Percentiles rank a stretch among this genome's conserved stretches.
Evolutionary conservation across 2,888 invertebrate genomes (phyloP).

Genomic region (Formica aserva): DNA sequence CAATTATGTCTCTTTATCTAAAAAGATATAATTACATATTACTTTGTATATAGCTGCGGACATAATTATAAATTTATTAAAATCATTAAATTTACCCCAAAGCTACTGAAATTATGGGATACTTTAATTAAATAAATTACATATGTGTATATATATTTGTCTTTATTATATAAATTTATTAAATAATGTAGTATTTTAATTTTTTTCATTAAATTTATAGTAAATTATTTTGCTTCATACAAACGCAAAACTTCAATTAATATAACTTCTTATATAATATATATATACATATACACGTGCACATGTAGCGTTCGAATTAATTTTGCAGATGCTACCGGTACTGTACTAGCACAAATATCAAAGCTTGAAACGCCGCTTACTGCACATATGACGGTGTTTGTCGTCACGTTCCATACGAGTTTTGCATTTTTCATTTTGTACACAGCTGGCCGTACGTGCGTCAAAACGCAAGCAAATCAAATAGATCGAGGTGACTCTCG

Average conservation of each 20-base stretch:
- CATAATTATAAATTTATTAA: conserved; percentile 12
- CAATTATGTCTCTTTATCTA: background rate
- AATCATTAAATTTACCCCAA: background rate
- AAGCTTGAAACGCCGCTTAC: conserved; percentile 28
- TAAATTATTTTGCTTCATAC: background rate
- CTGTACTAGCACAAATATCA: conserved; percentile 22
- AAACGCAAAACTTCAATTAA: conserved; percentile 2
- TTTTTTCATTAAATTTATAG: background rate
- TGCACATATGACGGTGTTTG: conserved; percentile 59
- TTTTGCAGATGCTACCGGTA: conserved; percentile 1
- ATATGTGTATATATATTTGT: background rate
- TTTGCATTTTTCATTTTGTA: conserved; percentile 70
- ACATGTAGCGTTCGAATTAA: background rate
- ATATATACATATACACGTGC: background rate
- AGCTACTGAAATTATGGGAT: background rate
- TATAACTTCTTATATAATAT: background rate
- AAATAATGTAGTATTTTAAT: background rate
- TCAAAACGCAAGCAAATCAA: conserved; percentile 29
- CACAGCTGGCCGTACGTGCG: conserved; percentile 17
- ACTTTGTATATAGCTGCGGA: background rate
- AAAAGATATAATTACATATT: conserved; percentile 12
- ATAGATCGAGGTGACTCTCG: background rate
- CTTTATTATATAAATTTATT: conserved; percentile 5
- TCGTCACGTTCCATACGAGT: conserved; percentile 62
- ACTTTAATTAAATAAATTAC: background rate